A percentile compares a stretch with the other conserved stretches of the same genome.
Evolutionary conservation across 2,113 vertebrate species (phyloP).

Genomic region (Perca flavescens): DNA sequence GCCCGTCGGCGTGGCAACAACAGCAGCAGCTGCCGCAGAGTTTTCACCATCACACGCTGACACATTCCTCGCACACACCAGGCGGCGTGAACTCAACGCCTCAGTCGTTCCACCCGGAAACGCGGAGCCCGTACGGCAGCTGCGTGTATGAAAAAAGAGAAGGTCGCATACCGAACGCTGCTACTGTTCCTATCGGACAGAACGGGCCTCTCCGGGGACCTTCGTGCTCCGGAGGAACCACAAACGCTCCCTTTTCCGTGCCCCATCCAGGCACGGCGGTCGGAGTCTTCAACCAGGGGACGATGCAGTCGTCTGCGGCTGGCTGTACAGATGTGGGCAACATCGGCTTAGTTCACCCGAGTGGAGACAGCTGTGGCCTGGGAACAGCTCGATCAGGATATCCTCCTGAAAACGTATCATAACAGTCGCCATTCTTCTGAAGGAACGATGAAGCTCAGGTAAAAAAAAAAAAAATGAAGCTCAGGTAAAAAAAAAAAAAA

Average conservation of each 20-base stretch:
- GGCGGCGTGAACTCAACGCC: background rate
- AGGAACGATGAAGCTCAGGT: conserved; percentile 48
- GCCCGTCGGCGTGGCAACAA: conserved; percentile 9
- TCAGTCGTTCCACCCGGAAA: background rate
- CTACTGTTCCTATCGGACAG: background rate
- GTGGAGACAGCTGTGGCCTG: background rate
- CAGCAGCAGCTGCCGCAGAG: conserved; percentile 28
- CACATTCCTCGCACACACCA: conserved; percentile 24
- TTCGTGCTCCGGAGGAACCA: background rate
- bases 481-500: conserved; percentile 29
- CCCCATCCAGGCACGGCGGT: background rate
- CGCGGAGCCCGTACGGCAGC: conserved; percentile 21
- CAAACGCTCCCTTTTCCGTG: background rate
- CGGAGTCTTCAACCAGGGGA: background rate
- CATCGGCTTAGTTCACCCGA: background rate
- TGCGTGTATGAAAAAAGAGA: conserved; percentile 54
- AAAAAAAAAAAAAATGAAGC: background rate
- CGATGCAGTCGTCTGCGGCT: background rate
- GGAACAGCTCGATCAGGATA: background rate
- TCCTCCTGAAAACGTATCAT: background rate
- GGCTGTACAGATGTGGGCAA: background rate
- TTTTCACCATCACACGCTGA: conserved; percentile 19
- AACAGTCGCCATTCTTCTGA: conserved; percentile 30
- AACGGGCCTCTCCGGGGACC: conserved; percentile 1
- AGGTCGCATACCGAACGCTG: background rate